A percentile compares a stretch with the other conserved stretches of the same genome.
These are phyloP conservation scores for Stegodyphus dumicola DNA, from an alignment of 1,140 invertebrate genomes.

Conservation along the genomic window DNA sequence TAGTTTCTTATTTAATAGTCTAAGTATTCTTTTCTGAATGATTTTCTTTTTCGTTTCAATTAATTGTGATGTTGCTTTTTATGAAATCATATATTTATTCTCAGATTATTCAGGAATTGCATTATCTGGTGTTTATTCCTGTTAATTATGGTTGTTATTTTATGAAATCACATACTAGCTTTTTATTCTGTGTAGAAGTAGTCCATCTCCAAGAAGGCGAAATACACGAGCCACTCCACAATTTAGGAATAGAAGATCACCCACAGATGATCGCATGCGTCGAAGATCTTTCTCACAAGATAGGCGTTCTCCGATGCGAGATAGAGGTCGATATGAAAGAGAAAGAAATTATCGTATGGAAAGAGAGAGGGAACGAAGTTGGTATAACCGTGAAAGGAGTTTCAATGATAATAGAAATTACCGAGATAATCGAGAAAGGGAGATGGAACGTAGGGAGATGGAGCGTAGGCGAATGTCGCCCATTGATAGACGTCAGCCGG, in stretches of 20 bases:
- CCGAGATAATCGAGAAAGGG: conserved; percentile 31
- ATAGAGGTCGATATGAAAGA: conserved; percentile 26
- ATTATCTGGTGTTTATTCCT: not conserved
- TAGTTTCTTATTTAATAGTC: too few relatives aligned
- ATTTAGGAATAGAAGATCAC: conserved; percentile 23
- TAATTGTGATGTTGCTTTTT: not conserved
- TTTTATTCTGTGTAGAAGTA: conserved; percentile 5
- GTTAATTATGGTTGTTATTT: not conserved
- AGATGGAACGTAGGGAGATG: conserved; percentile 25
- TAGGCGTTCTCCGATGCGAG: conserved; percentile 36
- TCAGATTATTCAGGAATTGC: not conserved
- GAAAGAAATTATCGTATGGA: conserved; percentile 34
- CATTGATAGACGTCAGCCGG: conserved; percentile 33
- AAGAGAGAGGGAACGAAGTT: conserved; percentile 26
- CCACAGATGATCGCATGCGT: conserved; percentile 44
- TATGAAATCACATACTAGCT: not conserved
- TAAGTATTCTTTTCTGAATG: too few relatives aligned
- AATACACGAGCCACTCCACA: not conserved
- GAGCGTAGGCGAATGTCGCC: conserved; percentile 37
- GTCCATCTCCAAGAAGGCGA: conserved; percentile 22
- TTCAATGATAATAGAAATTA: conserved; percentile 44
- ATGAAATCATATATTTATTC: not conserved
- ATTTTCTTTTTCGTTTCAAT: too few relatives aligned
- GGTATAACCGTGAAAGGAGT: conserved; percentile 47
- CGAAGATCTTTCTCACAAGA: conserved; percentile 45